Percentiles rank a stretch among this genome's conserved stretches.
Conservation (phyloP, 2,797 vertebrate species). For the Spatula versicolor region DNA sequence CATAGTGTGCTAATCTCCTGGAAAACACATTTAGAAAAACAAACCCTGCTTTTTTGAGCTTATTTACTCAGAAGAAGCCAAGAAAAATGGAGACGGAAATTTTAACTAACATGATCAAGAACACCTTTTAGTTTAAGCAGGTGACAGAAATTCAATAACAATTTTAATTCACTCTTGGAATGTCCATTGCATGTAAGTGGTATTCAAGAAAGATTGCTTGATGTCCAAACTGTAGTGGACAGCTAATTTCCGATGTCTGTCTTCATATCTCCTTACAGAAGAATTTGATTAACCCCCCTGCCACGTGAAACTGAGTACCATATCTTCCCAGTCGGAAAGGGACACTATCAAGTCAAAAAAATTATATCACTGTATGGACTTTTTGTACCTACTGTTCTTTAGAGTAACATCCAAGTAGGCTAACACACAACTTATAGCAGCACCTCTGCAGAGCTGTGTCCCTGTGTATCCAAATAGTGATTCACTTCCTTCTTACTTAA, state of each 20-base stretch:
- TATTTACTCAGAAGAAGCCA: background rate
- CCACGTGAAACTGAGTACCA: background rate
- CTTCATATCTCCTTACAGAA: background rate
- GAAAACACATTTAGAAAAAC: background rate
- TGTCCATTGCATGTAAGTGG: conserved; percentile 27
- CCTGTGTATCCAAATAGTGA: background rate
- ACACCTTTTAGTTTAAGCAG: conserved; percentile 29
- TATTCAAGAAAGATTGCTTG: conserved; percentile 47
- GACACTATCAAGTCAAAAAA: background rate
- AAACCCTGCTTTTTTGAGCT: background rate
- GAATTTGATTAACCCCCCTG: conserved; percentile 25
- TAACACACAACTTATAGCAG: background rate
- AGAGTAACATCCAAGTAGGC: background rate
- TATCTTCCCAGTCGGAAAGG: background rate
- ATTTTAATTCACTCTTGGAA: conserved; percentile 69
- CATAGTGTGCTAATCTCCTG: background rate
- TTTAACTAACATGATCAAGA: conserved; percentile 53
- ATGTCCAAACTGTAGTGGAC: conserved; percentile 42
- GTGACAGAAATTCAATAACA: conserved; percentile 64
- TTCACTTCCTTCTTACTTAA: background rate
- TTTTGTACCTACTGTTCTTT: background rate
- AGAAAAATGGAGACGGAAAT: background rate
- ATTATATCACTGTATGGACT: background rate
- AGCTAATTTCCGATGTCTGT: conserved; percentile 54
- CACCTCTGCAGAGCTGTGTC: background rate